Evolutionary conservation across 2,797 vertebrate species (phyloP), one percentile per base, ranked within the genome.

Genomic region (Podarcis lilfordi): DNA sequence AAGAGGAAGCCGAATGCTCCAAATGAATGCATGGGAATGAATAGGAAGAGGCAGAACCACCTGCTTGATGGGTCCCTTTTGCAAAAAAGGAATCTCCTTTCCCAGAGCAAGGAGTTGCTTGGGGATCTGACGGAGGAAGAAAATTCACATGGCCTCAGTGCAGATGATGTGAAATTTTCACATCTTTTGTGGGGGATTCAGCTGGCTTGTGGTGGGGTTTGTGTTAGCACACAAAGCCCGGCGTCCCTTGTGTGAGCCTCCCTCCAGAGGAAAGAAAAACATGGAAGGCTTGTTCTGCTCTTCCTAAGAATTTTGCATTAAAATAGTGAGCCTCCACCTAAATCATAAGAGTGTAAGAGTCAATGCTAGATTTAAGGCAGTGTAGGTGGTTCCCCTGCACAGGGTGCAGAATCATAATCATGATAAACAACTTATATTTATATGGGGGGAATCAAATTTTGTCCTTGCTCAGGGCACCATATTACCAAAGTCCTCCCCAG

Each of bases 111-210:
- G 0, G 40, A 76, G 40, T 83, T 17, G 0, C 8, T 68, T 69
- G 61, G 45, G 45, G 32, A 15, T 71, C 7, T 32, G 21, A 23
- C 5, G 29, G 8, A 76, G 82, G 66, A n/a, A 43, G 80, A 5
- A 45, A 11, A 64, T 29, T 43, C 11, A 11, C 11, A 59, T 15
- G 45, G 69, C 50, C 27, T 4, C 3, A 13, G n/a, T 17, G 45
- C 32, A 8, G 23, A 19, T 8, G 32, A 5, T 29, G 6, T 29
- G 35, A 6, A 40, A 75, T n/a, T 9, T 32, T 61, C 27, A 13
- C 25, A 13, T 25, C 0, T 15, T 40, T 29, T 0, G 2, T 43
- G 35, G 23, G 27, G 64, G 23, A 43, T 29, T 66, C 37, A 5
- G 6, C 37, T 43, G 61, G 4, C 61, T 43, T 68, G 50, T 29